Percentiles rank a stretch among this genome's conserved stretches.
These are phyloP conservation scores for Neodiprion pinetum DNA, from an alignment of 1,140 invertebrate genomes.

Conservation along the genomic window DNA sequence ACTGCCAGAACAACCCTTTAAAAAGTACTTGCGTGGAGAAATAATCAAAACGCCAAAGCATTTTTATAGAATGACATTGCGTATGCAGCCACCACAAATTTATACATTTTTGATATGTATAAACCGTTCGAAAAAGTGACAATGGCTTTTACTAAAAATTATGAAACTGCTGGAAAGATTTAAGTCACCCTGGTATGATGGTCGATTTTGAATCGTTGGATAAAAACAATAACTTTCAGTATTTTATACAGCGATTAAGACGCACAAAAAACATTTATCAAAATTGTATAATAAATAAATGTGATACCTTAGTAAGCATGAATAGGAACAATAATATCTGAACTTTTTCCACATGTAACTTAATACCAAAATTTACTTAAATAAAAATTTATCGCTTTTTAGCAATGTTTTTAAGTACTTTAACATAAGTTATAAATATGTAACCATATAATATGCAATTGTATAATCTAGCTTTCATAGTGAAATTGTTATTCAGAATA, in stretches of 20 bases:
- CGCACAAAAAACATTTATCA: neutral
- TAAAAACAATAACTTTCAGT: too few relatives aligned
- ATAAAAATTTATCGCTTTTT: neutral
- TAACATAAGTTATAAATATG: neutral
- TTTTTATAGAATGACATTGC: too few relatives aligned
- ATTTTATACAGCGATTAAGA: neutral
- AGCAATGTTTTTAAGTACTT: neutral
- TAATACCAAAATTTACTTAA: neutral
- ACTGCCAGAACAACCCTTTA: too few relatives aligned
- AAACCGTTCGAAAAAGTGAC: neutral
- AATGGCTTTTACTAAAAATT: conserved; percentile 1
- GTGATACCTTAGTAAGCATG: too few relatives aligned
- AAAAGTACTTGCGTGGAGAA: too few relatives aligned
- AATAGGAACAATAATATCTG: neutral
- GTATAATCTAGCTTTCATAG: neutral
- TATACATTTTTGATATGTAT: too few relatives aligned
- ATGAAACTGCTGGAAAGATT: neutral
- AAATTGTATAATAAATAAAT: neutral
- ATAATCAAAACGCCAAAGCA: too few relatives aligned
- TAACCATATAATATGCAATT: neutral
- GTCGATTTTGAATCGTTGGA: neutral
- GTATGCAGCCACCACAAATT: too few relatives aligned
- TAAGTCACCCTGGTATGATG: neutral
- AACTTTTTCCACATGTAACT: neutral
- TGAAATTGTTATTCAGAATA: neutral